Conservation (phyloP, 37 sponge, comb jelly and placozoan genomes). For the Geodia barretti region DNA sequence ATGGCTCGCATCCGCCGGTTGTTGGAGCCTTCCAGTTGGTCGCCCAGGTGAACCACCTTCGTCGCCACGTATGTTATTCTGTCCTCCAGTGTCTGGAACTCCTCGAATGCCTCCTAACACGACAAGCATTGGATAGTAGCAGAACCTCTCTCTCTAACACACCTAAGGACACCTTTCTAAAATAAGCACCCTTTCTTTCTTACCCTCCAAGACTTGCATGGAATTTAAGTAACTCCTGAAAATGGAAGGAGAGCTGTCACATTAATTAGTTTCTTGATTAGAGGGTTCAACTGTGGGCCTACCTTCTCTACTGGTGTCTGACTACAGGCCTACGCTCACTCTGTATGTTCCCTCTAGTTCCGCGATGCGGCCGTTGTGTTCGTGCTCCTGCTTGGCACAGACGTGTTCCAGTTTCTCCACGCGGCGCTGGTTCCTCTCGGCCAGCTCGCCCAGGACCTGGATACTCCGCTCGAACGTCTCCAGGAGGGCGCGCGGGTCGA, state of each 20-base stretch:
- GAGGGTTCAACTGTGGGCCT: no score
- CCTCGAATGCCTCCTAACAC: slow-evolving; percentile 62
- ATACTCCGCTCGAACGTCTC: slow-evolving; percentile 66
- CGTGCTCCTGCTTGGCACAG: slow-evolving; percentile 73
- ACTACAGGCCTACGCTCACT: slow-evolving; percentile 17
- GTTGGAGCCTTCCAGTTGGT: slow-evolving; percentile 94
- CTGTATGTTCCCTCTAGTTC: slow-evolving; percentile 48
- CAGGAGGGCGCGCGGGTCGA: slow-evolving; percentile 49
- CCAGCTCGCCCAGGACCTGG: slow-evolving; percentile 44
- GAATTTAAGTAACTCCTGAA: no score
- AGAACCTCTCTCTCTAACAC: no score
- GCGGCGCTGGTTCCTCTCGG: slow-evolving; percentile 61
- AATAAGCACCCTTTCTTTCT: no score
- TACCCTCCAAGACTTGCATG: no score
- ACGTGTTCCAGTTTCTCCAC: slow-evolving; percentile 80
- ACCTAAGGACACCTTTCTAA: not conserved
- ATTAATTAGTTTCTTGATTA: no score
- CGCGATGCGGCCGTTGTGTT: slow-evolving; percentile 45
- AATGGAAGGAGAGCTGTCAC: no score
- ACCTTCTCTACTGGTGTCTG: no score
- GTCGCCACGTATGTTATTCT: slow-evolving; percentile 80
- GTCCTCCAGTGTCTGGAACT: slow-evolving; percentile 83
- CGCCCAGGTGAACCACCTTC: slow-evolving; percentile 96
- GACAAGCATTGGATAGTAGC: no score
- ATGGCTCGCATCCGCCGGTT: slow-evolving; percentile 42